Evolutionary conservation across 2,797 vertebrate species (phyloP).

Genomic region (Cuniculus paca): DNA sequence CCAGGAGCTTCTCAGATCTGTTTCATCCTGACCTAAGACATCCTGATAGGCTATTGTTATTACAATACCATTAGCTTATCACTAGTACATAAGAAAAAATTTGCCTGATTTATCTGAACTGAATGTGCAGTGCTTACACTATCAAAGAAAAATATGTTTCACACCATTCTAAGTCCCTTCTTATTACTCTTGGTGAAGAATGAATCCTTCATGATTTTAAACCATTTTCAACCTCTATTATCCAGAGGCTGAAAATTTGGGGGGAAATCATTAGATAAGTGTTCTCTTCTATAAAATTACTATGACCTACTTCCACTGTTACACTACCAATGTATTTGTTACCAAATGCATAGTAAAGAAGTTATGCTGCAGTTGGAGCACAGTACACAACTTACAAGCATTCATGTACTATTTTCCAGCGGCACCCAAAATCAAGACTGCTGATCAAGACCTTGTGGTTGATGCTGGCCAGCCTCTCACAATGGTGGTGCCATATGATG

Average conservation of each 20-base stretch:
- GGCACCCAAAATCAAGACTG: slow-evolving; percentile 95
- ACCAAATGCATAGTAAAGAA: background rate
- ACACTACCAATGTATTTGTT: background rate
- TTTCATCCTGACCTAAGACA: slow-evolving; percentile 32
- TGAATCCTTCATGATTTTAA: background rate
- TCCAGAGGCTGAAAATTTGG: slow-evolving; percentile 21
- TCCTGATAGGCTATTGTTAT: background rate
- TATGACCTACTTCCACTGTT: background rate
- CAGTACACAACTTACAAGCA: slow-evolving; percentile 12
- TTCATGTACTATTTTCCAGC: slow-evolving; percentile 88
- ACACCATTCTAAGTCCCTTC: background rate
- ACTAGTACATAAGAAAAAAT: background rate
- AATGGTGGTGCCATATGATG: slow-evolving; percentile 96
- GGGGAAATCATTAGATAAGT: background rate
- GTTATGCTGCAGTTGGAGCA: background rate
- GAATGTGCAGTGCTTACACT: background rate
- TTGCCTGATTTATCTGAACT: slow-evolving; percentile 48
- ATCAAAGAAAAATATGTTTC: slow-evolving; percentile 35
- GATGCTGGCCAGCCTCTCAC: slow-evolving; percentile 95
- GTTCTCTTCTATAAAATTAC: background rate
- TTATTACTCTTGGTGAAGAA: slow-evolving; percentile 50
- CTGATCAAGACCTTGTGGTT: slow-evolving; percentile 95
- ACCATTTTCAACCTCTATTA: background rate
- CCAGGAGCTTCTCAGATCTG: background rate
- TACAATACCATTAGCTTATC: background rate